Percentiles rank a stretch among this genome's conserved stretches.
Conservation (phyloP, 2,113 vertebrate genomes). For the Craseonycteris thonglongyai region DNA sequence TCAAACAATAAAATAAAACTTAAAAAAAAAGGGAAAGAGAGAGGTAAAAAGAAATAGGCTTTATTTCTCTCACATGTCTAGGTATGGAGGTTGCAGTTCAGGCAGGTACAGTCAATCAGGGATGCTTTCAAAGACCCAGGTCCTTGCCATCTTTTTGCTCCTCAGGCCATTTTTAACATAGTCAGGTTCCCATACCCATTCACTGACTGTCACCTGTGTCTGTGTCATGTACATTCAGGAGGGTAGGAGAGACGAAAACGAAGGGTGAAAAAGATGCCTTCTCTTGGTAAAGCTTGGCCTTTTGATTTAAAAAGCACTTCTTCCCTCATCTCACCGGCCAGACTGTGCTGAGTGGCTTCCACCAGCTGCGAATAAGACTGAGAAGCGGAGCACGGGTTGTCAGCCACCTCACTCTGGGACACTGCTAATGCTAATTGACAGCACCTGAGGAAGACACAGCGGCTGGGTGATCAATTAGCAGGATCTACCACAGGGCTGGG, state of each 20-base stretch:
- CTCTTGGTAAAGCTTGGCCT: too few species aligned
- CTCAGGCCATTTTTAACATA: not conserved
- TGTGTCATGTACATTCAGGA: not conserved
- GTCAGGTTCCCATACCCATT: not conserved
- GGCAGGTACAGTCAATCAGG: not conserved
- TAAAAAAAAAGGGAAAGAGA: too few species aligned
- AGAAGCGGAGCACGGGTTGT: not conserved
- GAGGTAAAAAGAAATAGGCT: not conserved
- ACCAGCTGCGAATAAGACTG: too few species aligned
- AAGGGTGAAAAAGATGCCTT: not conserved
- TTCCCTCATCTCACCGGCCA: not conserved
- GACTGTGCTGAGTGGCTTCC: not conserved
- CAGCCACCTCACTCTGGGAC: not conserved
- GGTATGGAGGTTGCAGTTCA: not conserved
- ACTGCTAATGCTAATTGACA: not conserved
- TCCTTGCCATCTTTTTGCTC: not conserved
- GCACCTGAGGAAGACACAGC: not conserved
- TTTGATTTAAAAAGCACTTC: not conserved
- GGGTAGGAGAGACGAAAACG: not conserved
- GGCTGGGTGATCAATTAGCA: not conserved
- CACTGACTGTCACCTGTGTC: not conserved
- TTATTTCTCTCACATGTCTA: not conserved
- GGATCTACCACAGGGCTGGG: not conserved
- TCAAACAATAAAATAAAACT: too few species aligned
- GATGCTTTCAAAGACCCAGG: not conserved